Conservation (phyloP, 2,113 vertebrate species). For the Pavo muticus region DNA sequence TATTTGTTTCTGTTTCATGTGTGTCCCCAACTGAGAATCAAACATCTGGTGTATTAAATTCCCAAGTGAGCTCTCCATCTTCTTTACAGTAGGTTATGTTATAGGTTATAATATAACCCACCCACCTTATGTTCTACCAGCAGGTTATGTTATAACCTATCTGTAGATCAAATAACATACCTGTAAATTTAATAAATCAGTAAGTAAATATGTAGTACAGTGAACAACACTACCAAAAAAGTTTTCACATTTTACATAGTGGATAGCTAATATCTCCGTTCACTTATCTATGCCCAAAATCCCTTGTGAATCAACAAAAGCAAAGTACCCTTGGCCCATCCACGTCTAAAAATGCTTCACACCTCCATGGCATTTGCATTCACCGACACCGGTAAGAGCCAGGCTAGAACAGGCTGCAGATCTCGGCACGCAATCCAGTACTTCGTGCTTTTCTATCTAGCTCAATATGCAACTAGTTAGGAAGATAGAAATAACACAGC, state of each 20-base stretch:
- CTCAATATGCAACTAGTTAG: not conserved
- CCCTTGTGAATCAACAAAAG: not conserved
- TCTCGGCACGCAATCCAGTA: not conserved
- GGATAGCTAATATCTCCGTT: not conserved
- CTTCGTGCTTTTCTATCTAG: not conserved
- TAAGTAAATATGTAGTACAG: not conserved
- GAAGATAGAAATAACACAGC: not conserved
- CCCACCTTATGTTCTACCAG: not conserved
- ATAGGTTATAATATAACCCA: not conserved
- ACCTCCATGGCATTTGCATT: accelerated
- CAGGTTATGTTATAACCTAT: not conserved
- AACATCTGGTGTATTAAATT: not conserved
- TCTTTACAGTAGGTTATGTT: not conserved
- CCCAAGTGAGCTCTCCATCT: not conserved
- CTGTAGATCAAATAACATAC: not conserved
- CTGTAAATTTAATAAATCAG: not conserved
- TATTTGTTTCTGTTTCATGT: not conserved
- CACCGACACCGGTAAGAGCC: not conserved
- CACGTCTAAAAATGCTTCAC: accelerated
- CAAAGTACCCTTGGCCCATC: not conserved
- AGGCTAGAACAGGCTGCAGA: not conserved
- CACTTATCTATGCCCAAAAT: not conserved
- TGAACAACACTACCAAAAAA: not conserved
- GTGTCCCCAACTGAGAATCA: conserved; percentile 16
- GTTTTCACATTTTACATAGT: not conserved